Conservation (phyloP, 1,140 invertebrate genomes). For the Drosophila elegans region DNA sequence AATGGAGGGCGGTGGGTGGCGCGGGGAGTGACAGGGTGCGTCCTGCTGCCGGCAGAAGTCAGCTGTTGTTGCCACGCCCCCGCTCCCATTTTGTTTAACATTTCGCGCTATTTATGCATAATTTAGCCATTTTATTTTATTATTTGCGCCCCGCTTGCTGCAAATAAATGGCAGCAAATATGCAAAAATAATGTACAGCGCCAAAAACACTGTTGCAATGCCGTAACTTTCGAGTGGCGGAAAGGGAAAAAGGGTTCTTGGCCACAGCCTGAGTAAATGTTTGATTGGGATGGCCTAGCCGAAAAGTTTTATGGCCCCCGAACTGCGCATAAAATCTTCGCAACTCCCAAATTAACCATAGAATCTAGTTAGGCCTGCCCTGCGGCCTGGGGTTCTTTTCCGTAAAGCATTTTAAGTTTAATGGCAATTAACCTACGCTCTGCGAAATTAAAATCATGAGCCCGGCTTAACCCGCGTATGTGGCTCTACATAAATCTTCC, state of each 20-base stretch:
- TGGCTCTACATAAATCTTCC: conserved; percentile 63
- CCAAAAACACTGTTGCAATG: conserved; percentile 38
- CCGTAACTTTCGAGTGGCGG: conserved; percentile 11
- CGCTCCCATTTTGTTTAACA: conserved; percentile 40
- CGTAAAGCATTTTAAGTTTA: conserved; percentile 75
- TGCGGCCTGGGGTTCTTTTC: conserved; percentile 4
- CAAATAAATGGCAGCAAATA: conserved; percentile 54
- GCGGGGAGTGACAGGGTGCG: conserved; percentile 13
- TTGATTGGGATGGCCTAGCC: conserved; percentile 52
- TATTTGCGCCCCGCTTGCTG: conserved; percentile 38
- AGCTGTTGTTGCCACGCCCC: conserved; percentile 21
- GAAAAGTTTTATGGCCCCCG: conserved; percentile 67
- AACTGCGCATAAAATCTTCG: conserved; percentile 70
- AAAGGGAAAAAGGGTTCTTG: conserved; percentile 2
- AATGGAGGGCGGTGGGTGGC: conserved; percentile 1
- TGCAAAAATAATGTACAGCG: conserved; percentile 44
- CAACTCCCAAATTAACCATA: conserved; percentile 67
- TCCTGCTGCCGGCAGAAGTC: conserved; percentile 42
- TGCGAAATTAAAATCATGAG: conserved; percentile 76
- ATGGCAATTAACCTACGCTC: conserved; percentile 76
- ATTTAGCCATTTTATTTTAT: conserved; percentile 63
- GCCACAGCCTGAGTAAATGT: conserved; percentile 60
- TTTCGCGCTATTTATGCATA: conserved; percentile 53
- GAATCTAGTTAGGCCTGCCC: conserved; percentile 59
- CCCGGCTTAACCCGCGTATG: conserved; percentile 66